Conservation (phyloP, 2,113 vertebrate species). For the Tenrec ecaudatus region DNA sequence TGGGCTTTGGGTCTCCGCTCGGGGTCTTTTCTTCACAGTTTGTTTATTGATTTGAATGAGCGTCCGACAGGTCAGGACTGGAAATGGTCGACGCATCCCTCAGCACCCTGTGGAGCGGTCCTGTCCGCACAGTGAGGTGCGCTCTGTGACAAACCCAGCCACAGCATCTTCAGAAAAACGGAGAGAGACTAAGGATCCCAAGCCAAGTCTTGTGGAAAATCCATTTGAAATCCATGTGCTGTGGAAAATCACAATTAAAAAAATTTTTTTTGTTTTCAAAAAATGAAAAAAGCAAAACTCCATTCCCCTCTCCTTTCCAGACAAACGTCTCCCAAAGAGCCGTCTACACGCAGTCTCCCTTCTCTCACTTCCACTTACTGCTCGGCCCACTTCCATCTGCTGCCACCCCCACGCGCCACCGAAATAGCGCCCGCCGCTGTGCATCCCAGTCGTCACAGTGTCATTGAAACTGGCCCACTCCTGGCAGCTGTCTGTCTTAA, state of each 20-base stretch:
- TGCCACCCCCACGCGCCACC: conserved; percentile 52
- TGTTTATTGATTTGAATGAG: conserved; percentile 43
- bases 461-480: background rate
- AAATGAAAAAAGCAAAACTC: background rate
- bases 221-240: no score
- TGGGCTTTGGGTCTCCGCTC: no score
- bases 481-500: background rate
- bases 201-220: no score
- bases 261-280: no score
- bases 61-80: conserved; percentile 22
- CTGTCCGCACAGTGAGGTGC: background rate
- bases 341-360: conserved; percentile 59
- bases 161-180: background rate
- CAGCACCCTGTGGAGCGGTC: background rate
- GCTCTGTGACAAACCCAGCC: background rate
- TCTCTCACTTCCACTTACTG: conserved; percentile 70
- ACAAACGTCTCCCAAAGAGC: conserved; percentile 10
- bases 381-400: conserved; percentile 76
- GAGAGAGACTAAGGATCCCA: background rate
- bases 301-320: conserved; percentile 13
- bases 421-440: conserved; percentile 64
- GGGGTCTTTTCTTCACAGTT: background rate
- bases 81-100: background rate
- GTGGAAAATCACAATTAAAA: no score
- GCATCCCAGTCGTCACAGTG: background rate